Conservation (phyloP, 2,113 vertebrate genomes). For the Acanthisitta chloris region DNA sequence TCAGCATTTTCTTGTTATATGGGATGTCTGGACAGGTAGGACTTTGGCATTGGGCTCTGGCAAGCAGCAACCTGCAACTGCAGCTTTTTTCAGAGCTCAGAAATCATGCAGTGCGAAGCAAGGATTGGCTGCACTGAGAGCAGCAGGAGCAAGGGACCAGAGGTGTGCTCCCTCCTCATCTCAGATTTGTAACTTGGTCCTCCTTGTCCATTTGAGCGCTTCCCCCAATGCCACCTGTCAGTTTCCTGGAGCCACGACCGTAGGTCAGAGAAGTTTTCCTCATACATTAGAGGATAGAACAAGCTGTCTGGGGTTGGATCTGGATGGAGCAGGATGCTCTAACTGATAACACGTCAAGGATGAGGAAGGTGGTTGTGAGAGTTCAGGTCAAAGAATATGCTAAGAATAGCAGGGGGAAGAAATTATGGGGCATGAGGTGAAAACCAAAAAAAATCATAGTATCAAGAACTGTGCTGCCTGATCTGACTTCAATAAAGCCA, state of each 20-base stretch:
- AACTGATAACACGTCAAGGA: not conserved
- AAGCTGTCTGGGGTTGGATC: not conserved
- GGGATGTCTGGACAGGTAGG: conserved; percentile 64
- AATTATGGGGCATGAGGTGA: not conserved
- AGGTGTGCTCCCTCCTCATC: not conserved
- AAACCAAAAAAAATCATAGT: not conserved
- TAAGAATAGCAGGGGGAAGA: not conserved
- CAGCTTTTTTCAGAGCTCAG: conserved; percentile 56
- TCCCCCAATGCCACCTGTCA: not conserved
- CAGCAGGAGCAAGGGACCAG: not conserved
- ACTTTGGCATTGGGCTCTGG: conserved; percentile 46
- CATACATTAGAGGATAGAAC: not conserved
- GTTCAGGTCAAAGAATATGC: not conserved
- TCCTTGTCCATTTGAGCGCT: not conserved
- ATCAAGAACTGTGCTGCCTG: not conserved
- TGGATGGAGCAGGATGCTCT: not conserved
- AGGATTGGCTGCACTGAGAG: not conserved
- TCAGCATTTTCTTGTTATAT: conserved; percentile 53
- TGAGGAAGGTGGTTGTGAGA: not conserved
- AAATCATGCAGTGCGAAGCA: not conserved
- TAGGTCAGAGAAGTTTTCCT: not conserved
- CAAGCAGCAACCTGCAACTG: conserved; percentile 66
- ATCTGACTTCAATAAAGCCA: not conserved
- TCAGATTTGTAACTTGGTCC: not conserved
- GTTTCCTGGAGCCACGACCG: not conserved